Evolutionary conservation across 1,140 invertebrate species (phyloP).

Genomic region (Lineus longissimus): DNA sequence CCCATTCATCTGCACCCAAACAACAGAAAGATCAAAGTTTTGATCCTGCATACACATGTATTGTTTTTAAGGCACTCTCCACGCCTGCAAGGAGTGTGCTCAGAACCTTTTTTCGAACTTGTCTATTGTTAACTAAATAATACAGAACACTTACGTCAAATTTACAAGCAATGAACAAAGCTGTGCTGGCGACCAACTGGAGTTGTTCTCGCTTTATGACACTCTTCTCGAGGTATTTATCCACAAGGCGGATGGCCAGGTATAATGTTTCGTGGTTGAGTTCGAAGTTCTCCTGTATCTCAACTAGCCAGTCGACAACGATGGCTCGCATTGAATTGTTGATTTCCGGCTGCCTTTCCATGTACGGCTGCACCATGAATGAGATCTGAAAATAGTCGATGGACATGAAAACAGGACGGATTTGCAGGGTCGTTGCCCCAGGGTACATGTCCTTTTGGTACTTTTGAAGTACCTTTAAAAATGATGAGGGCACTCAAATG

Average conservation of each 20-base stretch:
- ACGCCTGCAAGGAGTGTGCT: too few relatives aligned
- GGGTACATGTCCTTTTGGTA: neutral
- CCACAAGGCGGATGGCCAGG: conserved; percentile 90
- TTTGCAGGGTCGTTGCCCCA: neutral
- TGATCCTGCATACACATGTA: too few relatives aligned
- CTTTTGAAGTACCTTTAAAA: neutral
- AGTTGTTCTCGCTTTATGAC: conserved; percentile 59
- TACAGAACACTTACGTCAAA: conserved; percentile 80
- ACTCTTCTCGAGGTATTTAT: conserved; percentile 73
- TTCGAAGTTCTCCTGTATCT: conserved; percentile 92
- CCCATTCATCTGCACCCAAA: too few relatives aligned
- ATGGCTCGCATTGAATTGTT: conserved; percentile 83
- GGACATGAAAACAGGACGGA: conserved; percentile 3
- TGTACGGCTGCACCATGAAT: conserved; percentile 77
- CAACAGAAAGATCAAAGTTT: too few relatives aligned
- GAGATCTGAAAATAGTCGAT: conserved; percentile 52
- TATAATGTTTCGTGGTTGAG: conserved; percentile 98
- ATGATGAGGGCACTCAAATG: neutral
- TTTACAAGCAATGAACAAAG: conserved; percentile 91
- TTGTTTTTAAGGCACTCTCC: too few relatives aligned
- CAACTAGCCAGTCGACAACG: conserved; percentile 97
- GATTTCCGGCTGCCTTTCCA: conserved; percentile 70
- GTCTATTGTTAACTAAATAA: neutral
- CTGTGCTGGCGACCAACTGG: conserved; percentile 85
- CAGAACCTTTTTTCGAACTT: neutral